These are phyloP conservation scores for Steatornis caripensis DNA, from an alignment of 2,113 vertebrate genomes.

Conservation along the genomic window DNA sequence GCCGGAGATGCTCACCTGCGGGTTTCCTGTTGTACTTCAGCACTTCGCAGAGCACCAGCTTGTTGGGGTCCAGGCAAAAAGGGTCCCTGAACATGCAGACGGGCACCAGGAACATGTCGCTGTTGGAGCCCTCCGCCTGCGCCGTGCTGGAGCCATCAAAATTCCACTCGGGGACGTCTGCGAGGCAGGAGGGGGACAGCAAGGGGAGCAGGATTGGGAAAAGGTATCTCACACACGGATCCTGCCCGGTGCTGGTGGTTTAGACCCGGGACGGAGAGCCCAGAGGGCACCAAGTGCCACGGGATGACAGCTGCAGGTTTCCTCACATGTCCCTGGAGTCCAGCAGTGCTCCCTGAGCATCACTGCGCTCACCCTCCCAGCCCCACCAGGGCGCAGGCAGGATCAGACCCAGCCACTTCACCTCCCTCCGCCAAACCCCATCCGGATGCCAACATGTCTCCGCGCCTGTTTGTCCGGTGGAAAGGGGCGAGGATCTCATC, in stretches of 20 bases:
- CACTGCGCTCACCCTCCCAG: accelerated
- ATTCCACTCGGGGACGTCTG: conserved; percentile 83
- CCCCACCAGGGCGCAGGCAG: not conserved
- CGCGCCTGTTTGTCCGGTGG: not conserved
- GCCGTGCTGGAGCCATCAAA: conserved; percentile 77
- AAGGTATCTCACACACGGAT: accelerated
- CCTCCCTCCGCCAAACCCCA: not conserved
- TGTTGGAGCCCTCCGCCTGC: conserved; percentile 80
- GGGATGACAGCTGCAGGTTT: accelerated
- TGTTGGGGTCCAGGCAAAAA: conserved; percentile 73
- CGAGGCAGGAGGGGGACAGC: not conserved
- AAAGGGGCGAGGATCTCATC: not conserved
- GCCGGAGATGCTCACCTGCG: conserved; percentile 56
- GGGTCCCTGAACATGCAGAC: conserved; percentile 81
- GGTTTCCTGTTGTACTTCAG: conserved; percentile 76
- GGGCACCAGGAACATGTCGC: conserved; percentile 83
- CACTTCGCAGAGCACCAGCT: conserved; percentile 81
- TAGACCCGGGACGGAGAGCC: not conserved
- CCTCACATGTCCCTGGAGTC: not conserved
- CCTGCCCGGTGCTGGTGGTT: not conserved
- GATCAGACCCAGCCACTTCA: not conserved
- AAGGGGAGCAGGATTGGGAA: not conserved
- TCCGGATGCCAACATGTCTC: not conserved
- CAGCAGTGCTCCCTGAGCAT: not conserved
- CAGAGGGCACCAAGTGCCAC: accelerated